phyloP scores from a whole-genome alignment of 37 sponge, comb jelly and placozoan species.

The Geodia barretti region DNA sequence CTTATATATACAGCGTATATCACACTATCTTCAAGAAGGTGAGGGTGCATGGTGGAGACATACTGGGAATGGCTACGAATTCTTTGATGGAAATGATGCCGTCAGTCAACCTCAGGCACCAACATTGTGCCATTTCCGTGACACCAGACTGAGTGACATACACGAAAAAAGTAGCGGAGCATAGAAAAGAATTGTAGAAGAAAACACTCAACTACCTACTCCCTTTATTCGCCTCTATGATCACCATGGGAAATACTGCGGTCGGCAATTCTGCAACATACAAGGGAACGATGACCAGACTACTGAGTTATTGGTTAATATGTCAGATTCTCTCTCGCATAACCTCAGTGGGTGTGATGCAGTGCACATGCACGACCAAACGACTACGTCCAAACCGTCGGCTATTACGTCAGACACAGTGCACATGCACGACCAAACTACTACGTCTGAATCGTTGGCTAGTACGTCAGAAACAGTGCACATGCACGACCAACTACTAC shows the following conservation, averaged over 20 bases:
- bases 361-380: no score
- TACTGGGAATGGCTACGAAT: conserved; percentile 1
- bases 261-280: no score
- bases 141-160: neutral
- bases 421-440: neutral
- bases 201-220: neutral
- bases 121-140: neutral
- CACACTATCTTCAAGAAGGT: neutral
- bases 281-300: no score
- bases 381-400: no score
- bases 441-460: neutral
- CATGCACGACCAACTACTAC: neutral
- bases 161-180: neutral
- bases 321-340: no score
- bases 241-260: neutral
- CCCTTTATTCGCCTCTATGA: neutral
- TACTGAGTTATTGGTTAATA: no score
- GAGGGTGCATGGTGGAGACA: conserved; percentile 6
- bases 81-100: neutral
- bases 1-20: conserved; percentile 1
- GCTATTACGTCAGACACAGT: neutral
- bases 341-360: no score
- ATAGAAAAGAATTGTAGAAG: neutral
- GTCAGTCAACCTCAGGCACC: neutral
- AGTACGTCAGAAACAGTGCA: neutral